Evolutionary conservation across 2,797 vertebrate species (phyloP), one percentile per base, ranked within the genome.

Genomic region (Gymnocypris eckloni): DNA sequence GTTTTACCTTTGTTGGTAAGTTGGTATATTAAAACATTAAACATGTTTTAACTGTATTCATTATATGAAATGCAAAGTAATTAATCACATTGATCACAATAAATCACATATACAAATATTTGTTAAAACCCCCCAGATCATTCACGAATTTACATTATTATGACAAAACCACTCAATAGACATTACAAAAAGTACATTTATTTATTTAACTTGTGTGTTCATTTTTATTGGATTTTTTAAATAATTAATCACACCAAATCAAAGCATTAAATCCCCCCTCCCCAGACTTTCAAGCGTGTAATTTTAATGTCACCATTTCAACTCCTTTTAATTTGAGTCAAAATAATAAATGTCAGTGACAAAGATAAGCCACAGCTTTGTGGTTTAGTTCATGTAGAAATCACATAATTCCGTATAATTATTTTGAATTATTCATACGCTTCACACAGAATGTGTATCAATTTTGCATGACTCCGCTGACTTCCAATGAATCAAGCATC

Each of bases 1-100:
- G 96, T 83, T 98, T 99, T 93, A 97, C 98, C 48, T 99, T 99
- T 66, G 97, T 99, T 13, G 98, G 98, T 98, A 91, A 72, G 97
- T 41, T 50, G 6, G 11, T 20, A 64, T 20, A 64, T 45, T 33
- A 33, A 33, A 33, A 33, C 33, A 7, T 22, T 20, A 20, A 8
- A 22, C 0, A 2, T 72, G 9, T 28, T 0, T 28, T 0, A 20
- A 37, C 4, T 37, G 2, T 20, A 22, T 77, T 22, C 20, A 39
- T 39, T 22, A 8, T 5, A 22, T 39, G 20, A 13, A 18, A 28
- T 33, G 25, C 22, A 75, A 37, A 56, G 33, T 33, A 33, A 52
- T 61, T 25, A 25, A 61, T 64, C 25, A 15, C 25, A 64, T 7
- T 64, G 61, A 33, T 66, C 64, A 15, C 28, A 66, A 16, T 66